A percentile compares a stretch with the other conserved stretches of the same genome.
Evolutionary conservation across 2,113 vertebrate species (phyloP).

Genomic region (Drymodes brunneopygia): DNA sequence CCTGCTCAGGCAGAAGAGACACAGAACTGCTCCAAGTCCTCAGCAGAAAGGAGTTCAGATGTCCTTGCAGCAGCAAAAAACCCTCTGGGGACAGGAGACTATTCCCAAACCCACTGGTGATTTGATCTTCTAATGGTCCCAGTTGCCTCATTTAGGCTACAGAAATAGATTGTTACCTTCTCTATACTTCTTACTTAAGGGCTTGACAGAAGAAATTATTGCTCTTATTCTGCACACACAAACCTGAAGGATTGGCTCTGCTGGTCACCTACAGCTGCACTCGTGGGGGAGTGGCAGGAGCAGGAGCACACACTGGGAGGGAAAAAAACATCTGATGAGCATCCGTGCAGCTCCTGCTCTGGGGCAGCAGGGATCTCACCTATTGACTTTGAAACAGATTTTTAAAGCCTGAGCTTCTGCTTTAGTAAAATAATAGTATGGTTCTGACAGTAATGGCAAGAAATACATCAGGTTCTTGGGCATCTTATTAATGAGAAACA

Average conservation of each 20-base stretch:
- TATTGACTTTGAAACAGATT: background rate
- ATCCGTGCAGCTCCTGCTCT: background rate
- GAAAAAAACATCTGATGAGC: accelerated
- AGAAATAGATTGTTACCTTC: background rate
- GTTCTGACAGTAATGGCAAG: background rate
- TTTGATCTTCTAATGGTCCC: background rate
- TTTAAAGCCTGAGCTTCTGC: background rate
- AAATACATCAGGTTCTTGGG: background rate
- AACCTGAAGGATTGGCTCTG: background rate
- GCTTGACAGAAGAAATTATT: background rate
- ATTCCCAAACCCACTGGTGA: background rate
- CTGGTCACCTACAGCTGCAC: background rate
- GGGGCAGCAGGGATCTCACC: background rate
- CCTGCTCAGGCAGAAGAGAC: background rate
- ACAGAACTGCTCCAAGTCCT: background rate
- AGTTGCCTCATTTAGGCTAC: background rate
- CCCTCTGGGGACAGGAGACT: background rate
- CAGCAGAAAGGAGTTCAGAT: background rate
- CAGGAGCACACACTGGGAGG: background rate
- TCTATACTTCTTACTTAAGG: background rate
- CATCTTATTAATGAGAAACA: slow-evolving; percentile 24
- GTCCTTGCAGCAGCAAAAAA: background rate
- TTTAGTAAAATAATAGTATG: background rate
- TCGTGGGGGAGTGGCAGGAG: background rate
- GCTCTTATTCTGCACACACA: background rate